Evolutionary conservation across 1,140 invertebrate genomes (phyloP).

Genomic region (Arion vulgaris): DNA sequence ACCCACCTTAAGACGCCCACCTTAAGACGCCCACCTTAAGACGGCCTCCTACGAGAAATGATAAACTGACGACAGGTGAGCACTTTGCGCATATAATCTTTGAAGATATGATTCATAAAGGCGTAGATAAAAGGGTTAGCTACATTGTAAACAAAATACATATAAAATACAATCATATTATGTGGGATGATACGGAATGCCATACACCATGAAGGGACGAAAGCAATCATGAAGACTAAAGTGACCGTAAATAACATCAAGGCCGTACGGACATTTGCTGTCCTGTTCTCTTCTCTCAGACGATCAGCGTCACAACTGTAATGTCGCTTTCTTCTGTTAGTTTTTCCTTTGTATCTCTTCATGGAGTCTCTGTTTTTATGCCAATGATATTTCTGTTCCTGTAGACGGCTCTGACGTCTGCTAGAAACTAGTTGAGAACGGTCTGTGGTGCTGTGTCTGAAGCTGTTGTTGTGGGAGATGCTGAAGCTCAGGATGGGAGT

Average conservation of each 20-base stretch:
- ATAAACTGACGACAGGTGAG: conserved; percentile 35
- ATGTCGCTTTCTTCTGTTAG: conserved; percentile 20
- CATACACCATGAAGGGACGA: conserved; percentile 64
- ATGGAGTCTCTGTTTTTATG: conserved; percentile 28
- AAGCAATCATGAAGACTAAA: conserved; percentile 63
- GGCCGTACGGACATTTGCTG: conserved; percentile 63
- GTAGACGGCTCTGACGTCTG: conserved; percentile 9
- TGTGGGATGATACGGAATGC: conserved; percentile 51
- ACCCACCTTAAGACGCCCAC: too few species aligned
- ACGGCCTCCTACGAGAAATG: not conserved
- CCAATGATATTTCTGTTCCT: conserved; percentile 20
- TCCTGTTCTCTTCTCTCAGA: conserved; percentile 48
- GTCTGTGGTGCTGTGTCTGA: not conserved
- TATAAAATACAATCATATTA: conserved; percentile 59
- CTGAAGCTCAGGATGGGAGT: conserved; percentile 14
- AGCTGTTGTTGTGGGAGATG: conserved; percentile 30
- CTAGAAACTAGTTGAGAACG: not conserved
- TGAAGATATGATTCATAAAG: conserved; percentile 69
- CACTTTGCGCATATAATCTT: conserved; percentile 57
- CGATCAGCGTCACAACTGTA: conserved; percentile 44
- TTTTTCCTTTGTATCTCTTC: conserved; percentile 28
- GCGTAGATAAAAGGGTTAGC: conserved; percentile 69
- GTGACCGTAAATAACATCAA: conserved; percentile 65
- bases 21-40: too few species aligned
- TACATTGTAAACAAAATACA: conserved; percentile 68